Evolutionary conservation across 2,113 vertebrate species (phyloP), one percentile per base, ranked within the genome.

Genomic region (Ranitomeya imitator): DNA sequence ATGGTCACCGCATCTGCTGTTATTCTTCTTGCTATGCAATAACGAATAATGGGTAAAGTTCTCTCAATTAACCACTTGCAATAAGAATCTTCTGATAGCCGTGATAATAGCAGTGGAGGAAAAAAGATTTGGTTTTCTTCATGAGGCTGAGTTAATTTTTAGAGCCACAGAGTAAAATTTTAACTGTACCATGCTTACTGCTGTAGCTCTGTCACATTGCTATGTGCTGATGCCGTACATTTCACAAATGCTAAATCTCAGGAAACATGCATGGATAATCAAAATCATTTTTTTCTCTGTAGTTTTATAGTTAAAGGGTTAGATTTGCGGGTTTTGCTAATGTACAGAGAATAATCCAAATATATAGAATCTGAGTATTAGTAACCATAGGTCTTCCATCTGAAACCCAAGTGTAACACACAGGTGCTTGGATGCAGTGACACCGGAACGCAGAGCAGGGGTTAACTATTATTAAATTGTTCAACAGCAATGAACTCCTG

Each of bases 181-280:
- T 88, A 82, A 67, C 63, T 45, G 60, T 74, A 26, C 57, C 86
- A 21, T 26, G 37, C n/a, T 83, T 45, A 45, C 78, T 84, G 69
- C 59, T 67, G 37, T 78, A 55, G 80, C 69, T 65, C 57, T 54
- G 37, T 88, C 86, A 63, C 80, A 84, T 78, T 84, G 87, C 87
- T 84, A 88, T 88, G 87, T 88, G 81, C 87, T 84, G 87, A 88
- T 78, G 71, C 54, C 65, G 80, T 67, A 77, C 81, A 77, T 65
- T 88, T 88, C 57, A 83, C 80, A 88, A 82, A 82, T 87, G 23
- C 63, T 73, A 73, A 60, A 88, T 76, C 79, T 83, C 59, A 77
- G 71, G 71, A 77, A 83, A 77, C 79, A 83, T 83, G 57, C 21
- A 23, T 0, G 21, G 37, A 77, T 81, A 74, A 51, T 83, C 55